Base-by-base conservation (phyloP, 2,797 vertebrate species). In the Ptychadena robeensis region DNA sequence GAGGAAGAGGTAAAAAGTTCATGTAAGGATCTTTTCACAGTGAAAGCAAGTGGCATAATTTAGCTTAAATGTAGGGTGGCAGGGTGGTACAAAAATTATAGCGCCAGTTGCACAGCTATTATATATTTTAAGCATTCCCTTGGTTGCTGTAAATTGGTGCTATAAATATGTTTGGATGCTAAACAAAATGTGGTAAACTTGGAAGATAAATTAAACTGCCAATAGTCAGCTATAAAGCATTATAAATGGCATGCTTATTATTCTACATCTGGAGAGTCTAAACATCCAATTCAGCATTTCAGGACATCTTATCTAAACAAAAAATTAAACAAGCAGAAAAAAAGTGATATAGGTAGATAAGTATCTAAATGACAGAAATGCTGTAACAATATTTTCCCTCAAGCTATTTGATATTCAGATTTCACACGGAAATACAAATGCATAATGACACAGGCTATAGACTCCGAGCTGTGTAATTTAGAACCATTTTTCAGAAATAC, bases 1-100 rank as follows among this genome's bases (percentile, higher is more conserved):
- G 9, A 81, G 59, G 37, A 73, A 80, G 53, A 73, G 67, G 70
- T 65, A 34, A 64, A 48, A 73, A 65, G 70, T 72, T 72, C 37
- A 57, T n/a, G 35, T 72, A 44, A 64, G 57, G 57, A 80, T 80
- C 27, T 80, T 27, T 80, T 64, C 35, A 44, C 70, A 48, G 79
- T 72, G n/a, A 65, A 66, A 65, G 70, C 38, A 30, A 81, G 61
- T 48, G 64, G 67, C 48, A 31, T 65, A 73, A 73, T 73, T 66
- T 73, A 65, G 35, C 53, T 66, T 73, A 65, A 81, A 66, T 73
- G 70, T 44, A 73, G 69, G 61, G 69, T 66, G 79, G 57, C 40
- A 73, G 69, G 61, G 69, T 66, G 79, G 57, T 34, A 73, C 68
- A 66, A 81, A 81, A 73, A 66, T 80, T 15, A 73, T 73, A 81